These are phyloP conservation scores for Bombus huntii DNA, from an alignment of 1,140 invertebrate genomes.

Conservation along the genomic window DNA sequence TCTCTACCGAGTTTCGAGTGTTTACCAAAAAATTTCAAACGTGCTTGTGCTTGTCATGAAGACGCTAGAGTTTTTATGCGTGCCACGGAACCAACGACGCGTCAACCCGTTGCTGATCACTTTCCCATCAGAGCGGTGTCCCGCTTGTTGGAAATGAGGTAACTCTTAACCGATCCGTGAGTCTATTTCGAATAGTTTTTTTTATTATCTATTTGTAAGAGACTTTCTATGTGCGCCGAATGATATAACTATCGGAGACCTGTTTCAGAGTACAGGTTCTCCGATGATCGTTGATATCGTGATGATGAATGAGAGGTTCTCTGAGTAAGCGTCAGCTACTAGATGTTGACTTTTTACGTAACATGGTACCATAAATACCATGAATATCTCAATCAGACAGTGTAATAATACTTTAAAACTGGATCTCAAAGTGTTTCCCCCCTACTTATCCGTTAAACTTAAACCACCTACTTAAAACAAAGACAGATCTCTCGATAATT, in stretches of 20 bases:
- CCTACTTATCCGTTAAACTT: too few relatives aligned
- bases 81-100: neutral
- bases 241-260: neutral
- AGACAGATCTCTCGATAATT: too few relatives aligned
- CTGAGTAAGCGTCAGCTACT: neutral
- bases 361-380: too few relatives aligned
- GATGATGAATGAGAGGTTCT: neutral
- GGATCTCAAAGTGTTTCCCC: too few relatives aligned
- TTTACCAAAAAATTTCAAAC: conserved; percentile 44
- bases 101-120: neutral
- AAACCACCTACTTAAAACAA: too few relatives aligned
- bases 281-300: neutral
- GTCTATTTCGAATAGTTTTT: neutral
- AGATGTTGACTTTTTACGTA: too few relatives aligned
- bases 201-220: conserved; percentile 11
- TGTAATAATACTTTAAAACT: too few relatives aligned
- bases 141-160: conserved; percentile 32
- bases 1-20: conserved; percentile 3
- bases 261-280: neutral
- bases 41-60: neutral
- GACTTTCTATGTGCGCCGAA: neutral
- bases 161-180: conserved; percentile 14
- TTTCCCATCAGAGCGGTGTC: neutral
- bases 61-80: neutral
- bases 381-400: neutral